Evolutionary conservation across 2,797 vertebrate species (phyloP), one percentile per base, ranked within the genome.

Genomic region (Triplophysa yarkandensis): DNA sequence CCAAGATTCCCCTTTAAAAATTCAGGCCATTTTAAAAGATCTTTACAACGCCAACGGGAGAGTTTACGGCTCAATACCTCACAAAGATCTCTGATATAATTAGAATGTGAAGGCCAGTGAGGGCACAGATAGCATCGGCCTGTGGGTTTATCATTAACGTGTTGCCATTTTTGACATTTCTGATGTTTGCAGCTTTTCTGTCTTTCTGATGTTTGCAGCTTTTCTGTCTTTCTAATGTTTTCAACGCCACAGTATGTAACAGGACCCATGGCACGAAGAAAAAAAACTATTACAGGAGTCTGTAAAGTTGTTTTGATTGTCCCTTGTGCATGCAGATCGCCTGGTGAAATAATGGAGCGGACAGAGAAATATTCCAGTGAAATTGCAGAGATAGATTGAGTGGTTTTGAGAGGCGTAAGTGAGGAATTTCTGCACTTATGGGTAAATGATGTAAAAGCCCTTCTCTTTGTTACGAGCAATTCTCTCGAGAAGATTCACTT

Each of bases 391-490:
- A 34, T 72, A 62, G 46, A 43, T 32, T 4, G 21, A 66, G 50
- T 36, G 62, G 39, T 28, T 74, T 55, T 48, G 19, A 74, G 62
- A 44, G 71, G 71, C 0, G 11, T 0, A 25, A 54, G 46, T n/a
- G 62, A 55, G 34, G 25, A 64, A 55, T 30, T 63, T 58, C 9
- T 58, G 28, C 55, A 58, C 55, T 58, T 34, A 11, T 44, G 21
- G 36, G n/a, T 74, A 66, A 74, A 74, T 74, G 2, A 46, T 66
- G 50, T 66, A 74, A 74, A 74, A 74, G 62, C 71, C 62, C 62
- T 66, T 66, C 39, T 74, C 62, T 19, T 46, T 36, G 27, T 30
- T 66, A 36, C 23, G 39, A 34, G 65, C 44, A 46, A 48, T 23
- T 44, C 52, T 34, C 50, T 57, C 11, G 52, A 55, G 13, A 28